A percentile compares a stretch with the other conserved stretches of the same genome.
Conservation (phyloP, 2,113 vertebrate genomes). For the Odocoileus hemionus region DNA sequence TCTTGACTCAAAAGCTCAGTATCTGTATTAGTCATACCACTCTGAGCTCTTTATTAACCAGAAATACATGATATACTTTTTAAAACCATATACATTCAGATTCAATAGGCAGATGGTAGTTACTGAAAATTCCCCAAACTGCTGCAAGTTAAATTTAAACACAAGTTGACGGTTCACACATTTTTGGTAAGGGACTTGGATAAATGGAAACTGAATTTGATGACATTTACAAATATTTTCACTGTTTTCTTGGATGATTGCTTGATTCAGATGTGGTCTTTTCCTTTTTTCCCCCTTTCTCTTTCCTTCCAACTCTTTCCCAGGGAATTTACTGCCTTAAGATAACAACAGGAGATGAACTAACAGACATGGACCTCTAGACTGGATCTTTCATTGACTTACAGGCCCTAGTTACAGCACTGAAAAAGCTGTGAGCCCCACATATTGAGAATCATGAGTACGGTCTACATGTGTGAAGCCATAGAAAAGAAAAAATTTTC, state of each 20-base stretch:
- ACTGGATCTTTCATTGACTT: neutral
- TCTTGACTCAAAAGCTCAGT: neutral
- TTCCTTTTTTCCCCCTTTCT: neutral
- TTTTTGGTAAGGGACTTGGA: constrained; percentile 67
- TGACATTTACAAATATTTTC: constrained; percentile 70
- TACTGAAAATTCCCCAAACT: constrained; percentile 53
- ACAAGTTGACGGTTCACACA: constrained; percentile 68
- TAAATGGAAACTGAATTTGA: constrained; percentile 68
- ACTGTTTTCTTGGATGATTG: neutral
- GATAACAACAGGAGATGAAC: neutral
- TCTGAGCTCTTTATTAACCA: constrained; percentile 76
- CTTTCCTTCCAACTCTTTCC: neutral
- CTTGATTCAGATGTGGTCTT: neutral
- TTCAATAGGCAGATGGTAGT: constrained; percentile 73
- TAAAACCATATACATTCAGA: constrained; percentile 64
- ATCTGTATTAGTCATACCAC: constrained; percentile 62
- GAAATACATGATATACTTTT: constrained; percentile 62
- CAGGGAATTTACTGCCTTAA: neutral
- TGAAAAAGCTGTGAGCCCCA: neutral
- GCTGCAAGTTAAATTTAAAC: constrained; percentile 69
- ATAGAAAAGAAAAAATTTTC: neutral
- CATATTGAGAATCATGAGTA: neutral
- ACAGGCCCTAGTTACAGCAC: neutral
- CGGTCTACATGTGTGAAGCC: neutral
- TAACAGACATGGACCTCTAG: neutral